Base-by-base conservation (phyloP, 2,888 invertebrate species). In the Mactromeris polynyma region DNA sequence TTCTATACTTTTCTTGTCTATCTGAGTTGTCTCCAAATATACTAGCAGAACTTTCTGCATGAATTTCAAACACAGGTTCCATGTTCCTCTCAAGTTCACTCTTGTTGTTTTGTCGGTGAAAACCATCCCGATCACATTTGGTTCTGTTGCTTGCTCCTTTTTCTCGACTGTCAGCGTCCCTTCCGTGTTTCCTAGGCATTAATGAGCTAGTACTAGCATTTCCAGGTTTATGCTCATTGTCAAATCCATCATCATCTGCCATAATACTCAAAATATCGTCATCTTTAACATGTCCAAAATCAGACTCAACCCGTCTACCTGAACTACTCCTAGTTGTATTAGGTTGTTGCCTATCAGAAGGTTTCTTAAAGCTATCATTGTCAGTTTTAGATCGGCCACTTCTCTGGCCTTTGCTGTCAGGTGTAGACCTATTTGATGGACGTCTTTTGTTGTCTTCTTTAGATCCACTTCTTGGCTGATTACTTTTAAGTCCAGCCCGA, bases 221-320 rank as follows among this genome's bases (percentile, higher is more conserved):
- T 40, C 42, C 80, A n/a, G 14, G 54, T 46, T 80, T 85, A 36
- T 86, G 86, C 82, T 90, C 90, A n/a, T n/a, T 81, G 26, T 86
- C 81, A 86, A 90, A 90, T 26, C 87, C 88, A 77, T 90, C 90
- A 83, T 90, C 90, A 81, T 90, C 90, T 3, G 89, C 90, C 78
- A 90, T 77, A 21, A 90, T 90, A 80, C 89, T 90, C 38, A 90
- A 42, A 38, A 89, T 85, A 82, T 90, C 90, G 40, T 90, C 90
- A n/a, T 90, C 90, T 79, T 86, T 84, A 80, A 79, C 64, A 38
- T 84, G 84, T 78, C 78, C 84, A 78, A n/a, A 19, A 21, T 73
- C 84, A 42, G 77, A 38, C 6, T 81, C 86, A 11, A 38, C 3
- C 11, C 81, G 81, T 33, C 46, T 81, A n/a, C 79, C 85, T 21